Conservation (phyloP, 2,888 invertebrate genomes). For the Isotomurus palustris region DNA sequence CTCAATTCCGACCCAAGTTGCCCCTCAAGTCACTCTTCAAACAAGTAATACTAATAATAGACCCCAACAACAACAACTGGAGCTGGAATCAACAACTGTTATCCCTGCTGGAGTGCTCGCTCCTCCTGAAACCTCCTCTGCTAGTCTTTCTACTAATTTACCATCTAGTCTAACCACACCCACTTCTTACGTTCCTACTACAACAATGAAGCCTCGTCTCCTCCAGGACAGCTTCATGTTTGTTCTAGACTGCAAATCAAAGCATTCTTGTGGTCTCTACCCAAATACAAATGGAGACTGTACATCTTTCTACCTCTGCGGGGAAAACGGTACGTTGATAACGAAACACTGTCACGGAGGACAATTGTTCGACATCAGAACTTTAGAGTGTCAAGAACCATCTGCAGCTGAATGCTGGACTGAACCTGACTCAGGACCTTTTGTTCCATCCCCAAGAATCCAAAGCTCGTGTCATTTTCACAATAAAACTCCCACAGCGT, state of each 20-base stretch:
- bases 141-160: no score
- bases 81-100: no score
- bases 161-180: no score
- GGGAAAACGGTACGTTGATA: slow-evolving; percentile 7
- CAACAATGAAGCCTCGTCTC: slow-evolving; percentile 12
- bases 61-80: no score
- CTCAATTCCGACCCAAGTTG: no score
- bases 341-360: slow-evolving; percentile 34
- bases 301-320: slow-evolving; percentile 21
- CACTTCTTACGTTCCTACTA: not conserved
- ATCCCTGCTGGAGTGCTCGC: no score
- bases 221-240: slow-evolving; percentile 11
- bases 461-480: slow-evolving; percentile 19
- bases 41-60: no score
- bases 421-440: slow-evolving; percentile 17
- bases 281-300: slow-evolving; percentile 30
- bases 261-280: slow-evolving; percentile 27
- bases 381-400: slow-evolving; percentile 26
- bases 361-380: slow-evolving; percentile 27
- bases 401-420: slow-evolving; percentile 27
- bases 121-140: no score
- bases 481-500: not conserved
- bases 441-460: not conserved
- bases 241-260: slow-evolving; percentile 43
- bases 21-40: no score